Evolutionary conservation across 2,797 vertebrate genomes (phyloP), one percentile per base, ranked within the genome.

Genomic region (Psittacula derbiana): DNA sequence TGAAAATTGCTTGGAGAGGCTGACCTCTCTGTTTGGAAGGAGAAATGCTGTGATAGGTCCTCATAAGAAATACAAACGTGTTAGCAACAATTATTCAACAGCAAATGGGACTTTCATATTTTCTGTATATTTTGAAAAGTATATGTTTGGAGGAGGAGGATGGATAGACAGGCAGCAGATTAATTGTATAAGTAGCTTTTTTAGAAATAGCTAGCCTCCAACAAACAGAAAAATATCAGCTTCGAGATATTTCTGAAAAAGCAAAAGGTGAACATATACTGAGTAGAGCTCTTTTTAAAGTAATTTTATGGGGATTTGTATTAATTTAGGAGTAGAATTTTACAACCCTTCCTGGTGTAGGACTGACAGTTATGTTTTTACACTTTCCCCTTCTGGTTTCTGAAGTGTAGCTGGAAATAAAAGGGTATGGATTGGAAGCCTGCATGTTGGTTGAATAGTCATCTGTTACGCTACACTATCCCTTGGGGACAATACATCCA

Each of bases 401-500:
- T 90, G 23, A 90, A 93, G 43, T 31, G 49, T 86, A 78, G 86
- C 36, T 86, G 58, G 33, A 47, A 41, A 86, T 89, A 75, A 94
- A 91, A 55, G 55, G 6, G 0, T 52, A 75, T 60, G n/a, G 27
- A 53, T 76, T 94, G 85, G 62, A 91, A 79, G 33, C 62, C 47
- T 75, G 30, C 12, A 3, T 88, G 70, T 66, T 73, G 80, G 66
- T 91, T 81, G 91, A 88, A 66, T 70, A 86, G 62, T 85, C 85
- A 92, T 90, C 94, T 95, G 91, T 92, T 94, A 60, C 23, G 46
- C 36, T 94, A 64, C 20, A 57, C 36, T 52, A 52, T 81, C 76
- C 81, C 33, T 66, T 81, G 76, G 58, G 65, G 50, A 57, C 86
- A 88, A 79, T 84, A 20, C 25, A 79, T 86, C 85, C 92, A 91